phyloP scores from a whole-genome alignment of 2,888 invertebrate species.

The Eupithecia centaureata region DNA sequence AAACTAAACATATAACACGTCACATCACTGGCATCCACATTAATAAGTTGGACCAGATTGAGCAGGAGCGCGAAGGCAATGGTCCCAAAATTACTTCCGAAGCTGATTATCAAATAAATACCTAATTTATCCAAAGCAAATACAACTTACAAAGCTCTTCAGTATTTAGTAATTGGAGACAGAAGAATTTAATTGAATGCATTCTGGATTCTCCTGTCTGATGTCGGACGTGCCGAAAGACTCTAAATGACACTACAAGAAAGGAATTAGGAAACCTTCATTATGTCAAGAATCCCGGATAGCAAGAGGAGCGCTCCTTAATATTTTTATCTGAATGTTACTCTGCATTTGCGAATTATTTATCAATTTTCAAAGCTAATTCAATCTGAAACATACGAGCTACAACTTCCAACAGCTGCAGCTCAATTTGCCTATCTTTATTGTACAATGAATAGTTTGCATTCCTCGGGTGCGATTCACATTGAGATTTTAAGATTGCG shows the following conservation, averaged over 20 bases:
- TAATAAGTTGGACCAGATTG: not conserved
- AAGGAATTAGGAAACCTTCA: not conserved
- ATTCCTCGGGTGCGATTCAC: constrained; percentile 36
- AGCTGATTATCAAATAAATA: not conserved
- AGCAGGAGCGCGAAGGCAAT: not conserved
- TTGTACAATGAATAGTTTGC: constrained; percentile 27
- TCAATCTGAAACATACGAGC: not conserved
- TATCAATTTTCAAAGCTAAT: not conserved
- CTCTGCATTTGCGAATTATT: not conserved
- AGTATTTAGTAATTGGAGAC: not conserved
- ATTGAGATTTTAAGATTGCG: constrained; percentile 35
- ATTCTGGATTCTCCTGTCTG: not conserved
- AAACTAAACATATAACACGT: too few relatives aligned
- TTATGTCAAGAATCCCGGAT: not conserved
- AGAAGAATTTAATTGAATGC: not conserved
- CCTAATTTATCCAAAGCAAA: too few relatives aligned
- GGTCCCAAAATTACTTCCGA: not conserved
- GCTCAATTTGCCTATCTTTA: constrained; percentile 6
- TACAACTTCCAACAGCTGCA: not conserved
- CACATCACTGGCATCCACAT: too few relatives aligned
- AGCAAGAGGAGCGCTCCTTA: not conserved
- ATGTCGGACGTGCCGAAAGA: not conserved
- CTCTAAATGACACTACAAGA: not conserved
- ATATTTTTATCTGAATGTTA: not conserved
- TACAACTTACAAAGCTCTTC: not conserved